Evolutionary conservation across 1,140 invertebrate species (phyloP).

Genomic region (Venustaconcha ellipsiformis): DNA sequence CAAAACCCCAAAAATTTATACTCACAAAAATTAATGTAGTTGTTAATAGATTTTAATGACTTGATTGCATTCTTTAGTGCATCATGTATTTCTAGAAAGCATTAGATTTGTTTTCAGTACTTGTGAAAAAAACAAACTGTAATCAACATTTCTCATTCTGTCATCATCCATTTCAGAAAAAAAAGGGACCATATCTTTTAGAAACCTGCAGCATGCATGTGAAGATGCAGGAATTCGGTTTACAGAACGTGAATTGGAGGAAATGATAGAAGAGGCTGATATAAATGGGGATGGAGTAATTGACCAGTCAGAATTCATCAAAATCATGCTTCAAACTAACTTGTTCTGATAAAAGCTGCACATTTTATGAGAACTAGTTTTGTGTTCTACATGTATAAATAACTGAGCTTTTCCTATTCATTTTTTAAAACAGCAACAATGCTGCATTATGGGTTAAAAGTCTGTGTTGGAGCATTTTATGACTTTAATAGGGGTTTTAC

Average conservation of each 20-base stretch:
- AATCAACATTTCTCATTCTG: neutral
- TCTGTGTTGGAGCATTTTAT: too few relatives aligned
- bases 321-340: slow-evolving; percentile 68
- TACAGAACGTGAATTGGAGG: slow-evolving; percentile 61
- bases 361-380: too few relatives aligned
- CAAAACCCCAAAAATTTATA: too few relatives aligned
- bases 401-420: too few relatives aligned
- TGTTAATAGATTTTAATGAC: too few relatives aligned
- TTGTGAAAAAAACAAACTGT: slow-evolving; percentile 3
- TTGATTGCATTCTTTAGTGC: too few relatives aligned
- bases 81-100: neutral
- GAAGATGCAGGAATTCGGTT: slow-evolving; percentile 61
- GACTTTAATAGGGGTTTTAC: too few relatives aligned
- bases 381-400: neutral
- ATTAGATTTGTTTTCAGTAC: neutral
- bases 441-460: too few relatives aligned
- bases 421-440: too few relatives aligned
- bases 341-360: slow-evolving; percentile 48
- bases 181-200: slow-evolving; percentile 57
- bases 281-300: slow-evolving; percentile 65
- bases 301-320: slow-evolving; percentile 65
- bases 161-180: slow-evolving; percentile 39
- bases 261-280: slow-evolving; percentile 68
- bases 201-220: slow-evolving; percentile 58
- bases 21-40: too few relatives aligned